Evolutionary conservation across 2,888 invertebrate species (phyloP), one percentile per base, ranked within the genome.

Genomic region (Cephus pulcher): DNA sequence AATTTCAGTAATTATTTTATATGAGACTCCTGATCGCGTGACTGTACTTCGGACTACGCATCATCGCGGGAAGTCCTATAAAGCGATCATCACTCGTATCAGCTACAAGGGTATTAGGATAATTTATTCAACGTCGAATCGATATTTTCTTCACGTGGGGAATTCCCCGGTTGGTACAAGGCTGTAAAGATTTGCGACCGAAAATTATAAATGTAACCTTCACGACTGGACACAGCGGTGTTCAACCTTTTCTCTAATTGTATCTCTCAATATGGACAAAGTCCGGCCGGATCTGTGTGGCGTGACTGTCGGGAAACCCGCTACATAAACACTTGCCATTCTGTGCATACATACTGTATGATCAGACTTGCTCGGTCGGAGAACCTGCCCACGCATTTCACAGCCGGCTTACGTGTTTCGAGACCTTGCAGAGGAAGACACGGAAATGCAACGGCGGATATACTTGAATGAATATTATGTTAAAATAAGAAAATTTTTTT

Each of bases 281-380:
- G 30, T 32, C 32, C 15, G 73, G 40, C 76, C 73, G 76, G 73
- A 76, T 76, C 76, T 76, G 34, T 56, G 34, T 56, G 34, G 35
- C 40, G 34, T 40, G 56, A 68, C 73, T 73, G 73, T 56, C 68
- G 76, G 76, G 73, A 76, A 76, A 34, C 76, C 76, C 76, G 73
- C 37, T 76, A 33, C 76, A 30, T 76, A 40, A 76, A 76, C 40
- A 56, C 76, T 34, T 73, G 73, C 76, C 68, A 76, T 76, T 73
- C 56, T 76, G 73, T 76, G 68, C 73, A 70, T 15, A 73, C 73
- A 70, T 15, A 34, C 73, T 34, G 40, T 40, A 76, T 73, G 68
- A 71, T 76, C 33, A 33, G 40, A 40, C 40, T 40, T 40, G 40
- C 40, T 40, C 15, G 40, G 40, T 40, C 56, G 56, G 56, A 23